Percentiles rank a stretch among this genome's conserved stretches.
These are phyloP conservation scores for Lordiphosa mommai DNA, from an alignment of 1,140 invertebrate species.

Conservation along the genomic window DNA sequence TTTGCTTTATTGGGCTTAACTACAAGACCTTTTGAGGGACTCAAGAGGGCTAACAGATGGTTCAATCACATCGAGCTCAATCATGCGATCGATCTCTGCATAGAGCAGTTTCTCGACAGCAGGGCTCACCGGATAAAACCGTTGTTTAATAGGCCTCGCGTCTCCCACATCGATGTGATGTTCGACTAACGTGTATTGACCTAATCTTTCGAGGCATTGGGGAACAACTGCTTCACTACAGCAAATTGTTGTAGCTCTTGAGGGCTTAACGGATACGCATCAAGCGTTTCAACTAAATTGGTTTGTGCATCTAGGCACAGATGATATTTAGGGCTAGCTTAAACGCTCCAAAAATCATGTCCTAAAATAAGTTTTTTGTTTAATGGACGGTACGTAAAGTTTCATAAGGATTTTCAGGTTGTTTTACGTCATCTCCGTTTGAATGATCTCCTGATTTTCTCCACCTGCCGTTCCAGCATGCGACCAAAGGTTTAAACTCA, in stretches of 20 bases:
- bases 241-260: too few relatives aligned
- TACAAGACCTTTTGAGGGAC: too few relatives aligned
- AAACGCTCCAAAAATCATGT: background rate
- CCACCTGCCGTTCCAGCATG: background rate
- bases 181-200: background rate
- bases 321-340: conserved; percentile 5
- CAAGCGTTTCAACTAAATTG: too few relatives aligned
- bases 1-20: too few relatives aligned
- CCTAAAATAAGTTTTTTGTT: conserved; percentile 2
- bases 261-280: too few relatives aligned
- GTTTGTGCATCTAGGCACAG: too few relatives aligned
- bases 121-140: conserved; percentile 3
- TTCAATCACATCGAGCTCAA: too few relatives aligned
- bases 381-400: background rate
- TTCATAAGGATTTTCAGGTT: background rate
- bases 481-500: too few relatives aligned
- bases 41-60: too few relatives aligned
- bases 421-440: background rate
- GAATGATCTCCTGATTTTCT: background rate
- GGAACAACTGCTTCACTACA: too few relatives aligned
- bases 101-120: background rate
- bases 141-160: background rate
- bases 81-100: background rate
- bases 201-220: background rate
- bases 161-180: too few relatives aligned